Conservation (phyloP, 2,797 vertebrate species). For the Lepidocolaptes lacrymiger region DNA sequence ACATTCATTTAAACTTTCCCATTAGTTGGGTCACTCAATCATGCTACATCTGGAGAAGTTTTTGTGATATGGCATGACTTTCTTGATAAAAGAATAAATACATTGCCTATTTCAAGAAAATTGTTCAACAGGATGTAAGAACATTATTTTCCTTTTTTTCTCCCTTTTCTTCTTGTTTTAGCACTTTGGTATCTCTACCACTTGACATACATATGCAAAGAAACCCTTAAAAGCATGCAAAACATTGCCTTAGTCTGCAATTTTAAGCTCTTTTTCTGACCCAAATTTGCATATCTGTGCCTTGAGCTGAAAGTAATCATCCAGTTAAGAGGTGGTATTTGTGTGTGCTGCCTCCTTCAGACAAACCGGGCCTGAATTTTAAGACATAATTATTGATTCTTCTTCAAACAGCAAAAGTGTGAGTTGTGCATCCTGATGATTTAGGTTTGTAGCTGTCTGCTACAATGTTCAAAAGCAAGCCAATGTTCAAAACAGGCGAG, state of each 20-base stretch:
- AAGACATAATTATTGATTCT: not conserved
- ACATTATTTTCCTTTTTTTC: not conserved
- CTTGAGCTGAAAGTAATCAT: not conserved
- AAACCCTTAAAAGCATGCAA: not conserved
- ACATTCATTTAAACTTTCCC: accelerated
- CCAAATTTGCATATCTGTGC: not conserved
- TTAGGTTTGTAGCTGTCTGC: not conserved
- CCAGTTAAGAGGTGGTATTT: not conserved
- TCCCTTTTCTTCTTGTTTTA: not conserved
- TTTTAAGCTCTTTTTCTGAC: not conserved
- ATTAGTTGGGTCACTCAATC: not conserved
- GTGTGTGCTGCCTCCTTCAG: not conserved
- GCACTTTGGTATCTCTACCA: not conserved
- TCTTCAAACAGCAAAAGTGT: not conserved
- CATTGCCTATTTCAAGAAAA: not conserved
- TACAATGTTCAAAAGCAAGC: not conserved
- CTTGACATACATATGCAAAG: not conserved
- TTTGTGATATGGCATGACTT: not conserved
- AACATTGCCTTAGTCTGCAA: not conserved
- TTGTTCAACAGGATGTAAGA: not conserved
- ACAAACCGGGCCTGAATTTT: not conserved
- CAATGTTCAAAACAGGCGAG: not conserved
- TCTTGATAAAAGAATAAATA: not conserved
- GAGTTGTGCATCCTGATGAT: not conserved
- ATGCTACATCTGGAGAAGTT: not conserved